Percentiles rank a stretch among this genome's conserved stretches.
Conservation (phyloP, 1,140 invertebrate species). For the Nymphalis io region DNA sequence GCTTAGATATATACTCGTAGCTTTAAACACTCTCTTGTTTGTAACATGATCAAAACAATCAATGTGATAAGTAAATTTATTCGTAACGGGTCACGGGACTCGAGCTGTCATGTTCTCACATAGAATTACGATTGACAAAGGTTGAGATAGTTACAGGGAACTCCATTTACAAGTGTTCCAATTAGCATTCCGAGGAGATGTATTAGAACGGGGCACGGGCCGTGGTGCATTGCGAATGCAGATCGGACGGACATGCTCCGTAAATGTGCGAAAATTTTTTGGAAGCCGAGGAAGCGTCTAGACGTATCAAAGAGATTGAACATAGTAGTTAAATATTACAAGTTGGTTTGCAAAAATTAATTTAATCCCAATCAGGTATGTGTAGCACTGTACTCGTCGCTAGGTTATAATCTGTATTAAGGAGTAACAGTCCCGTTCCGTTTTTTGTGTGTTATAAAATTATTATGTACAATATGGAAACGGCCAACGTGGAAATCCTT, state of each 20-base stretch:
- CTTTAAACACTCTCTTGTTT: not conserved
- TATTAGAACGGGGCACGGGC: conserved; percentile 28
- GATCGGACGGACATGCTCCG: conserved; percentile 2
- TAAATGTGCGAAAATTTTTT: conserved; percentile 2
- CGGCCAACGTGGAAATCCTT: no score
- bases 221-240: conserved; percentile 18
- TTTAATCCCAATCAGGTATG: no score
- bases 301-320: not conserved
- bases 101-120: conserved; percentile 21
- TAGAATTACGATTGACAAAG: conserved; percentile 24
- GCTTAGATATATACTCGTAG: no score
- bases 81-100: conserved; percentile 2
- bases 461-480: no score
- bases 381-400: no score
- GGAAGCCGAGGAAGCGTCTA: not conserved
- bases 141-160: conserved; percentile 18
- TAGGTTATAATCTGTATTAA: no score
- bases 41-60: not conserved
- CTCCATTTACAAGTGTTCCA: conserved; percentile 13
- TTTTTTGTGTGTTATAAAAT: no score
- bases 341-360: not conserved
- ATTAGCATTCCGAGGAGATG: conserved; percentile 19
- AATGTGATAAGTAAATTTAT: conserved; percentile 1
- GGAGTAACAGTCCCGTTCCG: no score
- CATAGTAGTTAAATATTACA: no score